Conservation (phyloP, 2,888 invertebrate genomes). For the Imbricaverruca yamaguchii region DNA sequence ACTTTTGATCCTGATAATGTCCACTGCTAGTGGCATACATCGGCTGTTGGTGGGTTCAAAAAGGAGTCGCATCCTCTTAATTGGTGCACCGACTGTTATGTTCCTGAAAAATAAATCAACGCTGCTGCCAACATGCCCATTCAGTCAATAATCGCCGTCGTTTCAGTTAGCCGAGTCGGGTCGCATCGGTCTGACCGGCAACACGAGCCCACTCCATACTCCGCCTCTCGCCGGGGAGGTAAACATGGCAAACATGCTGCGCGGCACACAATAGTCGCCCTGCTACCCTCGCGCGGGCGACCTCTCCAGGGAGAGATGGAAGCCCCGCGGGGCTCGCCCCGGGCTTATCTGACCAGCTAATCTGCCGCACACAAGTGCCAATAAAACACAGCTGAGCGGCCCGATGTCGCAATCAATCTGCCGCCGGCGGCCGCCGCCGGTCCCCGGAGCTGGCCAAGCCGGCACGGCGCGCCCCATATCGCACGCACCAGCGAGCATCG, state of each 20-base stretch:
- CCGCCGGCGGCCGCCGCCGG: not conserved
- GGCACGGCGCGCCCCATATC: constrained; percentile 47
- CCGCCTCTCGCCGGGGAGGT: too few species aligned
- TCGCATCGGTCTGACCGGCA: too few species aligned
- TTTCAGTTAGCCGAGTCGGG: too few species aligned
- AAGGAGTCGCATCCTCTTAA: too few species aligned
- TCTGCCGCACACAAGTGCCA: constrained; percentile 8
- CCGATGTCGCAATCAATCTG: not conserved
- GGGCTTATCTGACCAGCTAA: not conserved
- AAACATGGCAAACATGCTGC: not conserved
- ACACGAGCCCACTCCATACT: too few species aligned
- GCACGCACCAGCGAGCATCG: constrained; percentile 47
- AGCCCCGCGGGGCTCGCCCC: not conserved
- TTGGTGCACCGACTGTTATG: too few species aligned
- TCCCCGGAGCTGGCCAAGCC: constrained; percentile 36
- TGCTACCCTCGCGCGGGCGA: not conserved
- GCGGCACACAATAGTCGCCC: not conserved
- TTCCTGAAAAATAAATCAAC: too few species aligned
- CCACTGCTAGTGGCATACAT: too few species aligned
- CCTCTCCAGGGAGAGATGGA: not conserved
- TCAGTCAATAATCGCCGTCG: too few species aligned
- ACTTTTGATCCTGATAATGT: too few species aligned
- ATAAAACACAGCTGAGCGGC: not conserved
- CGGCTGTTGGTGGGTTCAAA: too few species aligned
- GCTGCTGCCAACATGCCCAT: too few species aligned